Evolutionary conservation across 2,797 vertebrate species (phyloP).

Genomic region (Centropyge bicolor): DNA sequence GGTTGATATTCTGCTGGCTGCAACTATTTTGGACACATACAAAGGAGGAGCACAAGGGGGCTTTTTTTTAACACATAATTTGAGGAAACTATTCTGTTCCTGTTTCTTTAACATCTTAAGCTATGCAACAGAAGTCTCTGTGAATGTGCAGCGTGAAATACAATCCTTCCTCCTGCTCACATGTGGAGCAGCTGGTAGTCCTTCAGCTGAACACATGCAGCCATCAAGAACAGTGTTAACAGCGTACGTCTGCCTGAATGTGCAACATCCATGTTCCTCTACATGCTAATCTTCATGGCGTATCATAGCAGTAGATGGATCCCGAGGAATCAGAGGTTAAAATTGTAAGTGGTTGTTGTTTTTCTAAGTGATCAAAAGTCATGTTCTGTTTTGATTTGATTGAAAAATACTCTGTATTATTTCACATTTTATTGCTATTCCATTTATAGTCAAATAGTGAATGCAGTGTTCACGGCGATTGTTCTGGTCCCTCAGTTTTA

Average conservation of each 20-base stretch:
- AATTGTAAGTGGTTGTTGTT: slow-evolving; percentile 79
- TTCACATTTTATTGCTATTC: slow-evolving; percentile 26
- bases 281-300: slow-evolving; percentile 81
- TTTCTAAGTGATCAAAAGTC: background rate
- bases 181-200: slow-evolving; percentile 19
- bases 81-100: slow-evolving; percentile 56
- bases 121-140: slow-evolving; percentile 15
- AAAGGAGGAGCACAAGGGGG: slow-evolving; percentile 32
- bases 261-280: slow-evolving; percentile 80
- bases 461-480: slow-evolving; percentile 75
- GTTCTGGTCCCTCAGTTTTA: slow-evolving; percentile 84
- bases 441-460: slow-evolving; percentile 82
- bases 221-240: slow-evolving; percentile 11
- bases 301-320: slow-evolving; percentile 85
- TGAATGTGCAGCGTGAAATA: slow-evolving; percentile 54
- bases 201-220: background rate
- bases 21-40: slow-evolving; percentile 54
- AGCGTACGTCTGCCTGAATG: slow-evolving; percentile 7
- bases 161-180: slow-evolving; percentile 51
- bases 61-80: slow-evolving; percentile 55
- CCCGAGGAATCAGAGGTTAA: slow-evolving; percentile 77
- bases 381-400: background rate
- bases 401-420: background rate
- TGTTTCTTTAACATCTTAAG: background rate
- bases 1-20: slow-evolving; percentile 58